Conservation (phyloP, 2,888 invertebrate species). For the Philopedon plagiatum region DNA sequence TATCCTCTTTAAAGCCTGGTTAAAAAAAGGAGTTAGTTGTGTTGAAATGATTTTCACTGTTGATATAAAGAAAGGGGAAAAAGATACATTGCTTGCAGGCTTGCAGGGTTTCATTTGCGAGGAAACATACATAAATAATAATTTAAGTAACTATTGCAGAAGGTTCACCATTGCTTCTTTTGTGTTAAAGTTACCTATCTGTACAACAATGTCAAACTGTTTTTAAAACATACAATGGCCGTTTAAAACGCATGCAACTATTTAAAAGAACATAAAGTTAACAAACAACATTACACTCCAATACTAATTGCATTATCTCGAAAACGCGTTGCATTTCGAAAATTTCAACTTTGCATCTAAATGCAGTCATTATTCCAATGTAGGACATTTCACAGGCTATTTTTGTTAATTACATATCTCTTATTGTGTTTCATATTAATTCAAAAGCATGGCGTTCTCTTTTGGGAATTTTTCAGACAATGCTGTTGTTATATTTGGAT, state of each 20-base stretch:
- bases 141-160: no score
- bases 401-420: constrained; percentile 22
- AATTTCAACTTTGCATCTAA: constrained; percentile 29
- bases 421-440: constrained; percentile 21
- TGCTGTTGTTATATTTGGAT: neutral
- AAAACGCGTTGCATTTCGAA: constrained; percentile 3
- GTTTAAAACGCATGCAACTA: constrained; percentile 5
- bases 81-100: no score
- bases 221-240: neutral
- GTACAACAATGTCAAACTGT: constrained; percentile 1
- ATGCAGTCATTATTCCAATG: constrained; percentile 29
- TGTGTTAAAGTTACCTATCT: neutral
- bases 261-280: neutral
- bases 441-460: constrained; percentile 4
- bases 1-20: no score
- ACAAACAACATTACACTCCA: neutral
- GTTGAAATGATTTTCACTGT: no score
- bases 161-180: neutral
- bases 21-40: no score
- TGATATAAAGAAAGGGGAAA: no score
- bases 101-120: no score
- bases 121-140: no score
- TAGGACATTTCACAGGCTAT: constrained; percentile 33
- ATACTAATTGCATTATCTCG: constrained; percentile 25
- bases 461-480: constrained; percentile 9